These are phyloP conservation scores for Motacilla tschutschensis DNA, from an alignment of 2,113 vertebrate genomes.

Conservation along the genomic window DNA sequence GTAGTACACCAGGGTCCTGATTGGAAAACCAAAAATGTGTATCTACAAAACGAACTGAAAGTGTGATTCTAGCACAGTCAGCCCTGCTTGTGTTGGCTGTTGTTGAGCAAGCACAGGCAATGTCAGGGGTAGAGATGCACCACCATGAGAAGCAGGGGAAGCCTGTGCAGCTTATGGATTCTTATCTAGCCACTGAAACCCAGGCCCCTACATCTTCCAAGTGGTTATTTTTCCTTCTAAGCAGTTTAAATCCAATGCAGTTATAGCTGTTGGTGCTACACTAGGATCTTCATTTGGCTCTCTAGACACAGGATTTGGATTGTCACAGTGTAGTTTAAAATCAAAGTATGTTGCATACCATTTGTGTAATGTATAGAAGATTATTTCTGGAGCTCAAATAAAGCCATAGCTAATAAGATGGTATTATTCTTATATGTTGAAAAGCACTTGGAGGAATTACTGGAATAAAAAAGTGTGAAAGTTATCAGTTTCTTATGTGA, in stretches of 20 bases:
- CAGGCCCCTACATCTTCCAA: neutral
- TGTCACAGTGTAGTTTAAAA: neutral
- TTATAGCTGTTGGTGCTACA: neutral
- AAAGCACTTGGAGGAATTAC: neutral
- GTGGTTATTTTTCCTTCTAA: neutral
- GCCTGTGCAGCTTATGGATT: neutral
- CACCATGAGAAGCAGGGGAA: neutral
- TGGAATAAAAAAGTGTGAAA: neutral
- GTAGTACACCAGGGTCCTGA: neutral
- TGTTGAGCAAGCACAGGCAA: neutral
- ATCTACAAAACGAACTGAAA: neutral
- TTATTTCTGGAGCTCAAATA: conserved; percentile 23
- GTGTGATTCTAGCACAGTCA: neutral
- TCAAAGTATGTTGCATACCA: neutral
- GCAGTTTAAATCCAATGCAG: neutral
- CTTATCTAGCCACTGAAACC: neutral
- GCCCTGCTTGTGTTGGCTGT: neutral
- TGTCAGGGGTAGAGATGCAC: neutral
- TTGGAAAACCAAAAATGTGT: neutral
- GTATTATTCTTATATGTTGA: neutral
- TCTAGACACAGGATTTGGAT: neutral
- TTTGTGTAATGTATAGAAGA: neutral
- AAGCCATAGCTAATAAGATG: neutral
- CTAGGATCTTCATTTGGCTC: neutral
- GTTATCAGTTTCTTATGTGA: neutral